Evolutionary conservation across 2,113 vertebrate genomes (phyloP).

Genomic region (Saimiri boliviensis): DNA sequence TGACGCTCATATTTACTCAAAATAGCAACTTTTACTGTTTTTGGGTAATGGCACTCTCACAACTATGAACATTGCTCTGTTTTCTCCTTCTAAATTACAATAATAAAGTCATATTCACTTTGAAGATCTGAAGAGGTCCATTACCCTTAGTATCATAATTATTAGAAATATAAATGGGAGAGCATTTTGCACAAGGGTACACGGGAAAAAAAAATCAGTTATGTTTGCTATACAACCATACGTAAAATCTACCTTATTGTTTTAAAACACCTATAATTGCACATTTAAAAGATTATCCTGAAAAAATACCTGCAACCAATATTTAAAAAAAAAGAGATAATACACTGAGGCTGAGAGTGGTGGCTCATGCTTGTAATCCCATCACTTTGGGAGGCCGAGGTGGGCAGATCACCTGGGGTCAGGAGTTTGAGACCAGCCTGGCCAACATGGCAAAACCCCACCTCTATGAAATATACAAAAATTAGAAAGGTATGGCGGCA

Average conservation of each 20-base stretch:
- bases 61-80: neutral
- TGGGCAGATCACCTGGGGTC: too few species aligned
- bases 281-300: neutral
- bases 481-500: too few species aligned
- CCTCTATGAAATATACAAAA: too few species aligned
- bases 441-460: too few species aligned
- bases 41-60: neutral
- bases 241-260: neutral
- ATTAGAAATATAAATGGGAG: constrained; percentile 8
- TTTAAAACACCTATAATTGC: neutral
- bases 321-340: neutral
- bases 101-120: constrained; percentile 47
- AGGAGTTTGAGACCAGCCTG: too few species aligned
- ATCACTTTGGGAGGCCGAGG: too few species aligned
- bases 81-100: constrained; percentile 22
- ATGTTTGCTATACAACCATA: neutral
- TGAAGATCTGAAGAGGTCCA: neutral
- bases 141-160: neutral
- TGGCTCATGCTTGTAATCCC: too few species aligned
- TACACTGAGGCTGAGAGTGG: neutral
- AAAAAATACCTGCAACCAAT: neutral
- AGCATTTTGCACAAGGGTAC: neutral
- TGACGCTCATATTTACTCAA: constrained; percentile 17
- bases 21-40: neutral
- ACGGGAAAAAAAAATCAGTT: neutral